Conservation (phyloP, 1,140 invertebrate genomes). For the Nylanderia fulva region DNA sequence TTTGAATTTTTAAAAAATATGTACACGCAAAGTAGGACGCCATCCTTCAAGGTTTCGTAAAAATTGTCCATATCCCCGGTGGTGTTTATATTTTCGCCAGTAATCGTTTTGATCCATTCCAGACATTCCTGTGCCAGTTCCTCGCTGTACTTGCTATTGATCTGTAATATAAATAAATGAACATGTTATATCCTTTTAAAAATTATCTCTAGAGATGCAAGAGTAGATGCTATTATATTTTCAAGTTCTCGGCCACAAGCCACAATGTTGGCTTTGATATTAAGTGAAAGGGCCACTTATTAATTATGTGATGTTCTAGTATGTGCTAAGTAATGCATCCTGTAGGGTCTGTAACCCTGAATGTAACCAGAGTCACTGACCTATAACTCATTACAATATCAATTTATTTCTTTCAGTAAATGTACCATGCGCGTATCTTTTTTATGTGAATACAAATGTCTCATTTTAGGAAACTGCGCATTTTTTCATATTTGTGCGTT, state of each 20-base stretch:
- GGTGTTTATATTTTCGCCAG: conserved; percentile 92
- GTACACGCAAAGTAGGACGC: conserved; percentile 94
- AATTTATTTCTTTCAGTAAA: conserved; percentile 67
- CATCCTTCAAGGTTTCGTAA: conserved; percentile 95
- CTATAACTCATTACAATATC: conserved; percentile 74
- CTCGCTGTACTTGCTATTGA: conserved; percentile 98
- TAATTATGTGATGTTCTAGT: conserved; percentile 76
- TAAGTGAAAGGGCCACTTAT: conserved; percentile 66
- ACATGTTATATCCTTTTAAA: not conserved
- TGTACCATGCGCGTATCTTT: conserved; percentile 12
- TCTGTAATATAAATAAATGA: conserved; percentile 88
- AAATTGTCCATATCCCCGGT: conserved; percentile 97
- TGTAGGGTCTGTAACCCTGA: conserved; percentile 77
- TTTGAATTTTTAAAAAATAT: conserved; percentile 42
- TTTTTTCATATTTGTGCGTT: not conserved
- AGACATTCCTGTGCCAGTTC: conserved; percentile 95
- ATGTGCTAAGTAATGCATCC: conserved; percentile 80
- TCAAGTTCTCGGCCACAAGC: not conserved
- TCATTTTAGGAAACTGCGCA: not conserved
- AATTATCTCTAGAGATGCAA: not conserved
- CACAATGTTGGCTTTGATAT: not conserved
- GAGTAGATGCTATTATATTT: not conserved
- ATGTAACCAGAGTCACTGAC: conserved; percentile 77
- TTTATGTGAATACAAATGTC: conserved; percentile 9
- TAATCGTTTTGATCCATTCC: conserved; percentile 95